Conservation (phyloP, 2,113 vertebrate species). For the Sinocyclocheilus anophthalmus region DNA sequence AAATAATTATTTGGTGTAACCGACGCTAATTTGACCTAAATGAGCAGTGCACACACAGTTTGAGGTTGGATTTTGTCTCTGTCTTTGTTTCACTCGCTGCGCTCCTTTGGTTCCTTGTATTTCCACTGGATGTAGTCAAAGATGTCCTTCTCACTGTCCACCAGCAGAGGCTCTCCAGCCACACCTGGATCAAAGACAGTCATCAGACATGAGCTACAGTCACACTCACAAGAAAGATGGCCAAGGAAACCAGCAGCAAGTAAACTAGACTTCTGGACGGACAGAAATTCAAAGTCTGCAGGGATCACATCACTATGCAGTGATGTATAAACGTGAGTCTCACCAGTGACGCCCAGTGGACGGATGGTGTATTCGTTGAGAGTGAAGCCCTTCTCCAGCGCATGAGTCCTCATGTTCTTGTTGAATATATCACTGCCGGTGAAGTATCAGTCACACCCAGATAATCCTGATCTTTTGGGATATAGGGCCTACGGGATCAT, state of each 20-base stretch:
- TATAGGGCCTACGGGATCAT: conserved; percentile 81
- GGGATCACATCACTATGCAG: too few species aligned
- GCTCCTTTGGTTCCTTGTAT: conserved; percentile 91
- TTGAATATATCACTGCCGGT: conserved; percentile 99
- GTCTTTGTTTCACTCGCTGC: conserved; percentile 81
- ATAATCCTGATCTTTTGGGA: conserved; percentile 98
- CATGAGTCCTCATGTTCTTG: conserved; percentile 95
- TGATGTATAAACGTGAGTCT: conserved; percentile 56
- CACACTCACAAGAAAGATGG: too few species aligned
- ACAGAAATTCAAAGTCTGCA: background rate
- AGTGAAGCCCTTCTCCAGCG: conserved; percentile 95
- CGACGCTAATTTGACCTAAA: background rate
- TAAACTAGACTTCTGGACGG: background rate
- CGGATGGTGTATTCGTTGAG: conserved; percentile 96
- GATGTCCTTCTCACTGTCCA: conserved; percentile 92
- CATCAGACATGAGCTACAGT: background rate
- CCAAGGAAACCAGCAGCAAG: background rate
- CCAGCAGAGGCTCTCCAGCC: conserved; percentile 89
- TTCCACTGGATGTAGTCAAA: conserved; percentile 97
- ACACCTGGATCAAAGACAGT: conserved; percentile 78
- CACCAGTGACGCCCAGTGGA: conserved; percentile 92
- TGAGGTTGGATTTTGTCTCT: background rate
- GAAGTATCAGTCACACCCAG: conserved; percentile 99
- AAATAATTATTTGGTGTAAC: too few species aligned
- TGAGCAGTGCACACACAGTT: background rate